Evolutionary conservation across 1,140 invertebrate species (phyloP).

Genomic region (Wiebesia pumilae): DNA sequence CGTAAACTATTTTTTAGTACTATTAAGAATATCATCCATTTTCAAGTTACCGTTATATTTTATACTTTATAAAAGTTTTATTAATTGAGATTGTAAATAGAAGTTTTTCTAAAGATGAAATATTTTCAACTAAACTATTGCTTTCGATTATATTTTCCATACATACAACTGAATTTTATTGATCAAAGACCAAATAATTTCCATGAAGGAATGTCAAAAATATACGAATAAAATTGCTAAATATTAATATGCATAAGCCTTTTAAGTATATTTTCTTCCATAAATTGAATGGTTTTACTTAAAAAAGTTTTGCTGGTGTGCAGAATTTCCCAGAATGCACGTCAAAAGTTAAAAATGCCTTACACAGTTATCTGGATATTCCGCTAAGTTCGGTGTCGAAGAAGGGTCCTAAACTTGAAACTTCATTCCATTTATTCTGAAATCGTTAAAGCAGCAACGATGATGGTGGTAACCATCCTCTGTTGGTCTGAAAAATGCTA

Average conservation of each 20-base stretch:
- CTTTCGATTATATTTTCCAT: too few relatives aligned
- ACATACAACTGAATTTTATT: too few relatives aligned
- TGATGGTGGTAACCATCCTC: background rate
- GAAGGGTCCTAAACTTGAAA: slow-evolving; percentile 34
- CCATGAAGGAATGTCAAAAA: background rate
- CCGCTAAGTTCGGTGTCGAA: background rate
- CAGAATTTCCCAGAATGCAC: slow-evolving; percentile 40
- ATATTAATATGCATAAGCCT: slow-evolving; percentile 27
- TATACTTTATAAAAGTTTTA: too few relatives aligned
- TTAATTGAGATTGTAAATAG: too few relatives aligned
- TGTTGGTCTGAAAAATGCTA: slow-evolving; percentile 45
- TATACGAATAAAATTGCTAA: slow-evolving; percentile 8
- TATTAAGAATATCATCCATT: too few relatives aligned
- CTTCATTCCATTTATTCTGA: slow-evolving; percentile 48
- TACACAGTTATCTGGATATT: slow-evolving; percentile 49
- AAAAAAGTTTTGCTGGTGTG: slow-evolving; percentile 33
- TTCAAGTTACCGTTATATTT: too few relatives aligned
- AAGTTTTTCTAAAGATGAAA: too few relatives aligned
- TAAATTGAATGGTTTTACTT: slow-evolving; percentile 43
- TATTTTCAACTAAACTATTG: too few relatives aligned
- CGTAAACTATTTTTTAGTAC: too few relatives aligned
- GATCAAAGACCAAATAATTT: background rate
- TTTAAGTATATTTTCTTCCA: background rate
- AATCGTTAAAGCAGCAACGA: slow-evolving; percentile 46
- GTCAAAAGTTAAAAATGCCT: slow-evolving; percentile 51